Conservation (phyloP, 2,888 invertebrate genomes). For the Aquatica leii region DNA sequence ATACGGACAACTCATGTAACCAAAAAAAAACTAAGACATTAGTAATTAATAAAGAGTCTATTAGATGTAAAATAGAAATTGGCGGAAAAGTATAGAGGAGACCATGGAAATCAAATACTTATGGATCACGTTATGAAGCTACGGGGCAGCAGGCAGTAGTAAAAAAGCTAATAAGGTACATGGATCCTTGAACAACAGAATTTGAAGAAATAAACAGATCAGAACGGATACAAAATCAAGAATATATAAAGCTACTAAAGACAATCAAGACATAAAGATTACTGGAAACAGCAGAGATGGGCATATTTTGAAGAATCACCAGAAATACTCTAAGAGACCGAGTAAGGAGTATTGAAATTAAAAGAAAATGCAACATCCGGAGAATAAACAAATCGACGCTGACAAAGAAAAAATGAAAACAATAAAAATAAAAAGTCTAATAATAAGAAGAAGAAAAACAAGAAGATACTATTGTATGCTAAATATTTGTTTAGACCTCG, state of each 20-base stretch:
- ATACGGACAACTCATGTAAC: no score
- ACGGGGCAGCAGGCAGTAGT: not conserved
- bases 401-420: constrained; percentile 7
- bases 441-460: no score
- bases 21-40: no score
- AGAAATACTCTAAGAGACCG: not conserved
- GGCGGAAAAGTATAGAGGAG: not conserved
- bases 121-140: not conserved
- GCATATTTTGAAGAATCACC: constrained; percentile 6
- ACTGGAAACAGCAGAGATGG: constrained; percentile 2
- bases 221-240: constrained; percentile 12
- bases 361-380: constrained; percentile 12
- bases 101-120: constrained; percentile 5
- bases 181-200: constrained; percentile 6
- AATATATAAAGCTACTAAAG: not conserved
- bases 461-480: no score
- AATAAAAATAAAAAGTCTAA: no score
- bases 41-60: no score
- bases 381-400: constrained; percentile 14
- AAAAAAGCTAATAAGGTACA: constrained; percentile 15
- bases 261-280: not conserved
- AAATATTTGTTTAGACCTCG: no score
- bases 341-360: not conserved
- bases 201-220: constrained; percentile 13
- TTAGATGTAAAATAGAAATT: constrained; percentile 4